A percentile compares a stretch with the other conserved stretches of the same genome.
Evolutionary conservation across 2,888 invertebrate genomes (phyloP).

Genomic region (Orgyia antiqua): DNA sequence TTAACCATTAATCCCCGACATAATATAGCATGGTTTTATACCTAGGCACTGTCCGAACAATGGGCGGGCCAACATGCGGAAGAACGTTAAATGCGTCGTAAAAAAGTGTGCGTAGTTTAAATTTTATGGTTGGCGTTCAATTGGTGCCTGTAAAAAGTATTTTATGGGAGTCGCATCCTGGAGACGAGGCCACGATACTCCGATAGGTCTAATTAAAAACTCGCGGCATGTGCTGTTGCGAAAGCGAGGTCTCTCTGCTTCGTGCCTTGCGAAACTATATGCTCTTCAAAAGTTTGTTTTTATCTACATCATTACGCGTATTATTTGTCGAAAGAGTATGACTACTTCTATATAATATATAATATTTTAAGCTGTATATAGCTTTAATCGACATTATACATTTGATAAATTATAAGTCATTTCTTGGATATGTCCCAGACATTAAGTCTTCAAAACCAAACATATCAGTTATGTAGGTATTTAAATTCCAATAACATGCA

Average conservation of each 20-base stretch:
- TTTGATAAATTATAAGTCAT: too few species aligned
- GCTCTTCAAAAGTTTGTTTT: constrained; percentile 45
- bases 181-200: constrained; percentile 63
- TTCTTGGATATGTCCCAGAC: too few species aligned
- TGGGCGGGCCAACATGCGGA: constrained; percentile 61
- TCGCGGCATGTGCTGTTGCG: constrained; percentile 56
- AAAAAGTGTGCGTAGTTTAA: constrained; percentile 68
- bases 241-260: constrained; percentile 45
- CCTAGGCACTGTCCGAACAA: constrained; percentile 43
- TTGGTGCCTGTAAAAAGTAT: constrained; percentile 73
- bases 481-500: too few species aligned
- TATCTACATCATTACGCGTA: too few species aligned
- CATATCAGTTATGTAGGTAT: too few species aligned
- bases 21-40: constrained; percentile 24
- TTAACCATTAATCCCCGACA: constrained; percentile 41
- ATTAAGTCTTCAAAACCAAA: too few species aligned
- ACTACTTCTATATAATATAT: too few species aligned
- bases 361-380: too few species aligned
- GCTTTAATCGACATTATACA: too few species aligned
- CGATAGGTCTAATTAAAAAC: constrained; percentile 72
- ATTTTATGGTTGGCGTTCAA: constrained; percentile 71
- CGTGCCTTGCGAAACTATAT: constrained; percentile 44
- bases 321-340: too few species aligned
- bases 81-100: constrained; percentile 67
- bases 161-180: constrained; percentile 74